Conservation (phyloP, 2,888 invertebrate species). For the Lasiommata megera region DNA sequence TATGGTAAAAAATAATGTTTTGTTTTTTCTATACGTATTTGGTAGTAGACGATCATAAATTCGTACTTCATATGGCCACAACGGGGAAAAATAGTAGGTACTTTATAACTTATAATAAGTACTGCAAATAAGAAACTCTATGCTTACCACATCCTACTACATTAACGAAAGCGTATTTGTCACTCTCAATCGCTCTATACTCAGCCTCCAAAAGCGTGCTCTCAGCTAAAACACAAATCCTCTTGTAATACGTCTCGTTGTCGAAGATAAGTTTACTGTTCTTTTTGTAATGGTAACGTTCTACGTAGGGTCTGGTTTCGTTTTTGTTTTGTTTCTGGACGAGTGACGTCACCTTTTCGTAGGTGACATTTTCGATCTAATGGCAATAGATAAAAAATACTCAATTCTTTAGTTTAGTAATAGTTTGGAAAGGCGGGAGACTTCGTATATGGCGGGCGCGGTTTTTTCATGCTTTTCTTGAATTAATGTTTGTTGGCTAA, state of each 20-base stretch:
- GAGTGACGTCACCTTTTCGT: constrained; percentile 34
- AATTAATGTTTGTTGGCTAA: too few relatives aligned
- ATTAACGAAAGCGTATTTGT: constrained; percentile 79
- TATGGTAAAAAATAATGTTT: too few relatives aligned
- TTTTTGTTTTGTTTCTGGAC: constrained; percentile 33
- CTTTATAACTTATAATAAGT: too few relatives aligned
- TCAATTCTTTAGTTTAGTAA: background rate
- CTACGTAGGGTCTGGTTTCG: constrained; percentile 34
- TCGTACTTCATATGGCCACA: too few relatives aligned
- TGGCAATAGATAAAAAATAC: background rate
- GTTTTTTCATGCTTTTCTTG: too few relatives aligned
- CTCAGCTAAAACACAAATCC: constrained; percentile 79
- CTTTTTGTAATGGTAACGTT: constrained; percentile 32
- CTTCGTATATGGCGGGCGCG: too few relatives aligned
- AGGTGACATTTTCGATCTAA: constrained; percentile 42
- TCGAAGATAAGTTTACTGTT: constrained; percentile 37
- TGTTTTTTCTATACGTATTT: too few relatives aligned
- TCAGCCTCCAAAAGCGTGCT: constrained; percentile 81
- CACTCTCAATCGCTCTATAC: constrained; percentile 64
- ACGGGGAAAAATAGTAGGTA: too few relatives aligned
- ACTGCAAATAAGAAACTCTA: too few relatives aligned
- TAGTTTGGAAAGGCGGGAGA: too few relatives aligned
- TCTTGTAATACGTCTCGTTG: constrained; percentile 51
- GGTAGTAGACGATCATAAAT: too few relatives aligned
- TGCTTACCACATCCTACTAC: constrained; percentile 82